phyloP scores from a whole-genome alignment of 2,113 vertebrate species.

The Pteruthius melanotis region DNA sequence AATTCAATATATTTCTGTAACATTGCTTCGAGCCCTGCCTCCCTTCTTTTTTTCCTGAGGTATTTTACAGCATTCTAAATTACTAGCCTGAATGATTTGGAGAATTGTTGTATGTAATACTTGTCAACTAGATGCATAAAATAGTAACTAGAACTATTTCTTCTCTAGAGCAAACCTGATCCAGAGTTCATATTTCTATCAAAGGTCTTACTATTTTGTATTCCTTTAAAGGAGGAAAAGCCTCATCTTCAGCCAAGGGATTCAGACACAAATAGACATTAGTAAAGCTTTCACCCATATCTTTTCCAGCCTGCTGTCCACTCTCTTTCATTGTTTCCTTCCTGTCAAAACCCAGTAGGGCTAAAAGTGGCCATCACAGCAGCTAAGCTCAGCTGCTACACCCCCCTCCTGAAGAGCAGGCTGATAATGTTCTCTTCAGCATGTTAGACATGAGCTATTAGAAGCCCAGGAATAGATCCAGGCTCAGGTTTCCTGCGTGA shows the following conservation, averaged over 20 bases:
- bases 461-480: conserved; percentile 6
- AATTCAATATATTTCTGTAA: not conserved
- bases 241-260: not conserved
- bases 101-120: not conserved
- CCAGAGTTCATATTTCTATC: not conserved
- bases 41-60: not conserved
- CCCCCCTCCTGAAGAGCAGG: not conserved
- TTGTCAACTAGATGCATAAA: not conserved
- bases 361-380: conserved; percentile 2
- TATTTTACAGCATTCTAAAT: not conserved
- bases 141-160: not conserved
- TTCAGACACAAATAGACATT: not conserved
- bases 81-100: not conserved
- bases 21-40: not conserved
- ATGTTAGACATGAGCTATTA: not conserved
- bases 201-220: not conserved
- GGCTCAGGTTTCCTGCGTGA: not conserved
- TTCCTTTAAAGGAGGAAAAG: not conserved
- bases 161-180: not conserved
- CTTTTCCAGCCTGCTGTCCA: not conserved
- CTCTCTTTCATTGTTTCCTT: conserved; percentile 40
- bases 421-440: conserved; percentile 9
- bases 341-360: conserved; percentile 45
- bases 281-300: conserved; percentile 15
- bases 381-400: conserved; percentile 43